These are phyloP conservation scores for Amphiprion ocellaris DNA, from an alignment of 2,113 vertebrate genomes.

Conservation along the genomic window DNA sequence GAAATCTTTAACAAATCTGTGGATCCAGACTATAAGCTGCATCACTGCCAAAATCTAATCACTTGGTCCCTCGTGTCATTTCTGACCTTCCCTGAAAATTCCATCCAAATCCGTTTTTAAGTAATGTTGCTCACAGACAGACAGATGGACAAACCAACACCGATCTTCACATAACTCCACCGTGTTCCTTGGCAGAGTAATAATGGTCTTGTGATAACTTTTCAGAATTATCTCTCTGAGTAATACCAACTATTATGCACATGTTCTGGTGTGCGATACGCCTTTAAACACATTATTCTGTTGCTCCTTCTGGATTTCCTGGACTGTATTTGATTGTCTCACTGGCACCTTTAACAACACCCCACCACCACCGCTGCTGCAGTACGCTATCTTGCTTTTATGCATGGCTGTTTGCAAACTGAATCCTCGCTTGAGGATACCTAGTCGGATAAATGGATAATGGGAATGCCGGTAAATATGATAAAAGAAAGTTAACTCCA, in stretches of 20 bases:
- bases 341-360: conserved; percentile 3
- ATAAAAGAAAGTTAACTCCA: conserved; percentile 20
- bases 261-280: background rate
- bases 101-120: no score
- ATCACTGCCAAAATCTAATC: no score
- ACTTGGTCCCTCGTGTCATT: no score
- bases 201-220: background rate
- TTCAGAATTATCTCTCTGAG: background rate
- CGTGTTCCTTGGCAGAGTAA: no score
- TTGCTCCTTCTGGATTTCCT: background rate
- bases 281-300: background rate
- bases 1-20: no score
- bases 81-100: no score
- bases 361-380: background rate
- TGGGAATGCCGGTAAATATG: conserved; percentile 1
- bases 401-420: background rate
- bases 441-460: conserved; percentile 6
- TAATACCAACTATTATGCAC: background rate
- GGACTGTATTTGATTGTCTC: background rate
- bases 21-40: no score
- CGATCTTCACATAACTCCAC: no score
- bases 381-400: background rate
- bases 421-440: background rate
- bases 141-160: no score
- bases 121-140: no score